Percentiles rank a stretch among this genome's conserved stretches.
Conservation (phyloP, 2,797 vertebrate species). For the Danionella dracula region DNA sequence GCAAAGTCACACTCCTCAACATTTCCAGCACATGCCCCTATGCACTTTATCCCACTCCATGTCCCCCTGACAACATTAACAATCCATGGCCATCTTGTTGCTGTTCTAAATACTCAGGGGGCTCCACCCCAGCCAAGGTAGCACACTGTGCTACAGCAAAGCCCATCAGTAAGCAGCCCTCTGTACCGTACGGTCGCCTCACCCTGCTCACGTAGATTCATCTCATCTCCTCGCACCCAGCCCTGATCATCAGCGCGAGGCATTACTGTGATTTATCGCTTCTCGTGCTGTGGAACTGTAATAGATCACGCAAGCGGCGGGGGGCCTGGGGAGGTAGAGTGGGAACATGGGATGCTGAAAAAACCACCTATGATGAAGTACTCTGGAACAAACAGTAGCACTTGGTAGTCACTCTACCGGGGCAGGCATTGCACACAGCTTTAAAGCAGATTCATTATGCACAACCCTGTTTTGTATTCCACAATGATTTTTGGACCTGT, state of each 20-base stretch:
- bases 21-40: slow-evolving; percentile 55
- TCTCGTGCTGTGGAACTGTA: slow-evolving; percentile 74
- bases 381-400: slow-evolving; percentile 66
- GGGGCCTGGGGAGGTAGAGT: slow-evolving; percentile 60
- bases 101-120: slow-evolving; percentile 67
- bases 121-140: slow-evolving; percentile 61
- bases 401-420: slow-evolving; percentile 59
- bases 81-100: slow-evolving; percentile 35
- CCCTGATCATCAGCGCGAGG: slow-evolving; percentile 82
- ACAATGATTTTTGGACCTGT: slow-evolving; percentile 36
- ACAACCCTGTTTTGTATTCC: slow-evolving; percentile 13
- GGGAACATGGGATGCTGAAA: slow-evolving; percentile 65
- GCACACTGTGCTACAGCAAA: slow-evolving; percentile 71
- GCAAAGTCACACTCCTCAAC: slow-evolving; percentile 42
- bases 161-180: slow-evolving; percentile 86
- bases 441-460: slow-evolving; percentile 33
- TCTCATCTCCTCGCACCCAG: slow-evolving; percentile 63
- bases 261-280: slow-evolving; percentile 97
- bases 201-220: slow-evolving; percentile 28
- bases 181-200: background rate
- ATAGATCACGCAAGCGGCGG: slow-evolving; percentile 86
- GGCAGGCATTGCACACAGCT: slow-evolving; percentile 52
- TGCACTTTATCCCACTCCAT: slow-evolving; percentile 18
- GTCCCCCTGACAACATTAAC: slow-evolving; percentile 52
- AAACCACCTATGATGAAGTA: slow-evolving; percentile 85